Evolutionary conservation across 2,113 vertebrate species (phyloP).

Genomic region (Pteronura brasiliensis): DNA sequence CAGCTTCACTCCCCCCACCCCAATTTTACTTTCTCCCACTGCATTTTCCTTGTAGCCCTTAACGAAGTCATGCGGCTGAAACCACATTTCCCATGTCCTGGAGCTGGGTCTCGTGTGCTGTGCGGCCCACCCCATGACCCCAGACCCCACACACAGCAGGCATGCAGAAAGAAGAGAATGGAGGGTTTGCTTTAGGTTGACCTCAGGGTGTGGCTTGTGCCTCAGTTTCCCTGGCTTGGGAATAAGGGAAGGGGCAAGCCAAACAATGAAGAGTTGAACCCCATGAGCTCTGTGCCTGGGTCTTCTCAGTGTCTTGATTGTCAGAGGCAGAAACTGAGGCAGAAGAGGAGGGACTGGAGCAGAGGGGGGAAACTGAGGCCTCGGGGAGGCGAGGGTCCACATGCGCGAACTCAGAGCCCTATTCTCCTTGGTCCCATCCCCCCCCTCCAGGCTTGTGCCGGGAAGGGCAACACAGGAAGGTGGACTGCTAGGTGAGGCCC

Average conservation of each 20-base stretch:
- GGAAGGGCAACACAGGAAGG: constrained; percentile 64
- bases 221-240: neutral
- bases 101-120: neutral
- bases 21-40: neutral
- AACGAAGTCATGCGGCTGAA: neutral
- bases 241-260: neutral
- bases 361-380: neutral
- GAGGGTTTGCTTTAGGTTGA: accelerated
- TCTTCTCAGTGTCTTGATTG: neutral
- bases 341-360: accelerated
- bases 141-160: neutral
- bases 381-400: neutral
- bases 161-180: accelerated
- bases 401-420: neutral
- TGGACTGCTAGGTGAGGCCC: neutral
- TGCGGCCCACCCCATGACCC: neutral
- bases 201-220: neutral
- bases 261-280: too few relatives aligned
- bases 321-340: neutral
- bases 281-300: accelerated
- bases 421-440: neutral
- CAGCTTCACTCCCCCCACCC: neutral
- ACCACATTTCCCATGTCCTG: neutral
- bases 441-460: neutral
- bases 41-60: neutral